These are phyloP conservation scores for Melanotaenia nigrans DNA, from an alignment of 2,797 vertebrate species.

Conservation along the genomic window DNA sequence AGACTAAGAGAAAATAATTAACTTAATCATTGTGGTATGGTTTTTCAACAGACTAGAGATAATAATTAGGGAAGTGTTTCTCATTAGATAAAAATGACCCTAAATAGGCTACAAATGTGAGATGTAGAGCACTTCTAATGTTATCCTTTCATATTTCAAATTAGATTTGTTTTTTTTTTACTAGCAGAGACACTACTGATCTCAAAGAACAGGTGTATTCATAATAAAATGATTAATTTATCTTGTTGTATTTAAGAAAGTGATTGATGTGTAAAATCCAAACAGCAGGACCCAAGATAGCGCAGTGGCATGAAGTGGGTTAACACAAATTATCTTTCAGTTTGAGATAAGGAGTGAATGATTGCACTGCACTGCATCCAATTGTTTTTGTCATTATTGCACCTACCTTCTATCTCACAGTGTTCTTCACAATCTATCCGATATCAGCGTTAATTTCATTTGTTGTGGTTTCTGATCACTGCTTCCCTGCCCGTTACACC, in stretches of 20 bases:
- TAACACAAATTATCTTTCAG: constrained; percentile 63
- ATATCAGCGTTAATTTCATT: constrained; percentile 70
- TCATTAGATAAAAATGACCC: constrained; percentile 15
- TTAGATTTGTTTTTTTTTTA: background rate
- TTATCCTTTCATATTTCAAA: constrained; percentile 52
- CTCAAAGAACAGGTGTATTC: constrained; percentile 58
- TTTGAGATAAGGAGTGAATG: constrained; percentile 72
- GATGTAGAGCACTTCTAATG: constrained; percentile 16
- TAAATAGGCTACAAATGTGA: constrained; percentile 13
- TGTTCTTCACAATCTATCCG: constrained; percentile 61
- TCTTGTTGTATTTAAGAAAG: constrained; percentile 54
- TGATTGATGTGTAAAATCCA: constrained; percentile 61
- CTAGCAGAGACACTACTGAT: constrained; percentile 56
- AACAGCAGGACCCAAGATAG: constrained; percentile 53
- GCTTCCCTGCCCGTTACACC: constrained; percentile 48
- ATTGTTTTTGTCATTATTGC: constrained; percentile 64
- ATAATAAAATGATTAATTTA: constrained; percentile 36
- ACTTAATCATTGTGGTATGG: background rate
- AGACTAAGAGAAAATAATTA: constrained; percentile 2
- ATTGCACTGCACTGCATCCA: constrained; percentile 67
- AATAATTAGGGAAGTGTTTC: constrained; percentile 14
- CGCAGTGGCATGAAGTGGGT: constrained; percentile 50
- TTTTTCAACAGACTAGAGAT: constrained; percentile 16
- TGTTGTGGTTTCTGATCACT: constrained; percentile 58
- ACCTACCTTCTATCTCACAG: constrained; percentile 63